Evolutionary conservation across 2,797 vertebrate species (phyloP), one percentile per base, ranked within the genome.

Genomic region (Silurus lanzhouensis): DNA sequence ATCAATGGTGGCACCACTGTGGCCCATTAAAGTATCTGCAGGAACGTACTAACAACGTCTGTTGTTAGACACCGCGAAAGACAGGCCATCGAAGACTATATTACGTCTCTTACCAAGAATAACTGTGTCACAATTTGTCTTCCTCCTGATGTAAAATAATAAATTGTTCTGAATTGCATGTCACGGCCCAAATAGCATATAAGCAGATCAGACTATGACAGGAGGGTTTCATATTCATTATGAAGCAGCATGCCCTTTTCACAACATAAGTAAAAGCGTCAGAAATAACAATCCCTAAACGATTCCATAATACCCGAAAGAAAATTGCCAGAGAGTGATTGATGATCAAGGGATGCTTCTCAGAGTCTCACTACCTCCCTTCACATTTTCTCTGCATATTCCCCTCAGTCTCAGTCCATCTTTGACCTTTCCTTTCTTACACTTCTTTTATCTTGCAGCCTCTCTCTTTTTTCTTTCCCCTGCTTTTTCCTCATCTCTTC

Each of bases 211-310:
- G 38, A 20, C 27, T 57, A 81, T 81, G 82, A 82, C 72, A 66
- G 61, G n/a, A 71, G 71, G 80, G 70, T 77, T 88, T 84, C 27
- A 9, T 84, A 70, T 87, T 86, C 83, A 83, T 25, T 60, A 52
- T 48, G 25, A 55, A 81, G 57, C n/a, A 25, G 61, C 76, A 84
- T 86, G 79, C 20, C 82, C 74, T 89, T 87, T 84, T 86, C 84
- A 80, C 46, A 48, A 81, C 81, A 78, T 89, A 58, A 71, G 79
- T 79, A 76, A 85, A 87, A 82, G 25, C 27, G 10, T 48, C 83
- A 83, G 83, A 83, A 83, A 86, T 89, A 66, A 84, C 77, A 84
- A 82, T 77, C 83, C 80, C 81, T 83, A 71, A 87, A 88, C 77
- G 78, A 81, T 87, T 82, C 77, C 52, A 84, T 84, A 88, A 84